Evolutionary conservation across 1,140 invertebrate species (phyloP).

Genomic region (Drosophila simulans): DNA sequence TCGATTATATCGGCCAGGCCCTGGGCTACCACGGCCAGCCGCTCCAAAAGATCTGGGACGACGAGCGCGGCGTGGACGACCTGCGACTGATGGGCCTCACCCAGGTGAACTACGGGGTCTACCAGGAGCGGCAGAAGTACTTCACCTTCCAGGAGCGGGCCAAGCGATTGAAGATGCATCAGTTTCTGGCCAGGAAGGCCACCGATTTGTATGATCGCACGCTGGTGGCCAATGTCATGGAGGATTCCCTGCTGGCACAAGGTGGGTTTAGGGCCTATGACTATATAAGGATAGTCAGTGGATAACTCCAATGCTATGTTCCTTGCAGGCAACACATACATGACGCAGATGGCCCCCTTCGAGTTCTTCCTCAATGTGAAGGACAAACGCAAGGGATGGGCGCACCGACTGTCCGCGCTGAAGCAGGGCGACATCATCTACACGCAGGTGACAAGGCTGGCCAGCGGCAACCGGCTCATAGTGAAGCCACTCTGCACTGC

Average conservation of each 20-base stretch:
- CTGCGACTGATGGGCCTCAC: constrained; percentile 88
- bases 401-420: constrained; percentile 79
- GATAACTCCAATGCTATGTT: background rate
- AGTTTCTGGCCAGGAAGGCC: constrained; percentile 93
- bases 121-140: constrained; percentile 90
- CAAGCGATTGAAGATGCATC: constrained; percentile 92
- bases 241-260: constrained; percentile 65
- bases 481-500: constrained; percentile 93
- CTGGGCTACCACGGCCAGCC: constrained; percentile 94
- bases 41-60: constrained; percentile 93
- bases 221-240: constrained; percentile 86
- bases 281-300: too few species aligned
- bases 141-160: constrained; percentile 92
- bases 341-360: constrained; percentile 89
- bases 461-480: constrained; percentile 89
- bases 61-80: constrained; percentile 90
- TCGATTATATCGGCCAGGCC: constrained; percentile 87
- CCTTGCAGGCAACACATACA: constrained; percentile 19
- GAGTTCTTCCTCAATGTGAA: constrained; percentile 89
- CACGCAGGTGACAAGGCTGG: constrained; percentile 89
- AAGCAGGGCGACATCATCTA: constrained; percentile 93
- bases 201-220: constrained; percentile 86
- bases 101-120: constrained; percentile 89
- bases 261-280: constrained; percentile 10
- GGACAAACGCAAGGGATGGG: constrained; percentile 68